These are phyloP conservation scores for Thymelicus acteon DNA, from an alignment of 2,888 invertebrate species.

Conservation along the genomic window DNA sequence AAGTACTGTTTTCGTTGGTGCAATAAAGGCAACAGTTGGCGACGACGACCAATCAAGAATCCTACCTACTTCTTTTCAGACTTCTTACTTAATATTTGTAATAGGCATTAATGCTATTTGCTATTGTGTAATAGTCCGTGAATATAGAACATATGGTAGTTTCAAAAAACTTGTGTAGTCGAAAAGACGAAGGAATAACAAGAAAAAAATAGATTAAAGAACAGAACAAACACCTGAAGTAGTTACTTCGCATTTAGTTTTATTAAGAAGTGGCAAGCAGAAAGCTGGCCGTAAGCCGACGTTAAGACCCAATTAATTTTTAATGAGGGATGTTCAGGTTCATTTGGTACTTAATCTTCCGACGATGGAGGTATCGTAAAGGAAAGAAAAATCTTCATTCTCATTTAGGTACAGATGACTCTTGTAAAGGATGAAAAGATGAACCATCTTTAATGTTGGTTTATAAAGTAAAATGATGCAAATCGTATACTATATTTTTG, in stretches of 20 bases:
- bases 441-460: not conserved
- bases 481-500: too few species aligned
- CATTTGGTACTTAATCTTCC: slow-evolving; percentile 27
- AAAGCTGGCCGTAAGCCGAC: slow-evolving; percentile 22
- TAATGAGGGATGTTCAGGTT: slow-evolving; percentile 32
- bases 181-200: not conserved
- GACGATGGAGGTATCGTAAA: slow-evolving; percentile 12
- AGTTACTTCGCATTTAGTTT: slow-evolving; percentile 8
- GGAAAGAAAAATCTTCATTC: slow-evolving; percentile 6
- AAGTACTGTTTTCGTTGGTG: too few species aligned
- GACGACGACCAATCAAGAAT: too few species aligned
- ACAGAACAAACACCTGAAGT: slow-evolving; percentile 3
- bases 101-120: too few species aligned
- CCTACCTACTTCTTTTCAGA: too few species aligned
- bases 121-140: too few species aligned
- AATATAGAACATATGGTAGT: not conserved
- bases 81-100: too few species aligned
- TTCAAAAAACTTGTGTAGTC: not conserved
- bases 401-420: slow-evolving; percentile 1
- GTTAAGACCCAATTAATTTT: slow-evolving; percentile 37
- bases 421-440: not conserved
- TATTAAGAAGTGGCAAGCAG: slow-evolving; percentile 3
- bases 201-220: not conserved
- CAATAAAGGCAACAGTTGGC: too few species aligned
- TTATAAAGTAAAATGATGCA: not conserved